Evolutionary conservation across 2,888 invertebrate species (phyloP).

Genomic region (Sycophila texana): DNA sequence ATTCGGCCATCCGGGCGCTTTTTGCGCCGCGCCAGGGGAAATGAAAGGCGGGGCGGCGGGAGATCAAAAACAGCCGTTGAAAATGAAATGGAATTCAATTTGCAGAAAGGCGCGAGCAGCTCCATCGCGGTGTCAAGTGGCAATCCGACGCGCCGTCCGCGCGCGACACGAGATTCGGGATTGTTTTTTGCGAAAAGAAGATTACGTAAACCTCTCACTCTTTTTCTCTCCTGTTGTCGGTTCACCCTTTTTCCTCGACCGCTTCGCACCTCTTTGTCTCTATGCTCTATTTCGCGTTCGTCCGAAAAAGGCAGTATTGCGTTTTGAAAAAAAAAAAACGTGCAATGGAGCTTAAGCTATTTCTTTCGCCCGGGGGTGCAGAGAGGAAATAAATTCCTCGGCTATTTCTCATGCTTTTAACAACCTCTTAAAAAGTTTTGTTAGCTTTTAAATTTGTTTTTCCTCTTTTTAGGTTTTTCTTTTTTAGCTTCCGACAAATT

Average conservation of each 20-base stretch:
- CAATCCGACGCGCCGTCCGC: slow-evolving; percentile 5
- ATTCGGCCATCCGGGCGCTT: not conserved
- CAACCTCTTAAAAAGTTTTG: slow-evolving; percentile 27
- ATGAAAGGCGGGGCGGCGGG: slow-evolving; percentile 4
- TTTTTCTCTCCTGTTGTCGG: not conserved
- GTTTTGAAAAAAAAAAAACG: slow-evolving; percentile 1
- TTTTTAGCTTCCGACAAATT: too few species aligned
- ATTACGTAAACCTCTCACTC: slow-evolving; percentile 22
- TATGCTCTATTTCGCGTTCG: slow-evolving; percentile 12
- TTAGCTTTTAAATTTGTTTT: slow-evolving; percentile 23
- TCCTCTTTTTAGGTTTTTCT: too few species aligned
- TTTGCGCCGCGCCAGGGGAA: not conserved
- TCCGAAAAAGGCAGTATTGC: slow-evolving; percentile 22
- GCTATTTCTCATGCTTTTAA: slow-evolving; percentile 28
- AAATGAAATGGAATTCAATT: slow-evolving; percentile 54
- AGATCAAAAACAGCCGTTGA: slow-evolving; percentile 41
- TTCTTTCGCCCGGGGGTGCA: not conserved
- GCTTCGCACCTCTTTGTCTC: not conserved
- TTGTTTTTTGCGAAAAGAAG: slow-evolving; percentile 35
- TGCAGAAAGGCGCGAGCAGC: slow-evolving; percentile 3
- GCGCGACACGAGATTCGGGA: slow-evolving; percentile 16
- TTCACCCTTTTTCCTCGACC: not conserved
- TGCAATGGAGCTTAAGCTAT: not conserved
- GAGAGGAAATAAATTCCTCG: slow-evolving; percentile 19
- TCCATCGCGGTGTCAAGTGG: slow-evolving; percentile 29